phyloP scores from a whole-genome alignment of 2,797 vertebrate species.

The Propithecus perrieri region DNA sequence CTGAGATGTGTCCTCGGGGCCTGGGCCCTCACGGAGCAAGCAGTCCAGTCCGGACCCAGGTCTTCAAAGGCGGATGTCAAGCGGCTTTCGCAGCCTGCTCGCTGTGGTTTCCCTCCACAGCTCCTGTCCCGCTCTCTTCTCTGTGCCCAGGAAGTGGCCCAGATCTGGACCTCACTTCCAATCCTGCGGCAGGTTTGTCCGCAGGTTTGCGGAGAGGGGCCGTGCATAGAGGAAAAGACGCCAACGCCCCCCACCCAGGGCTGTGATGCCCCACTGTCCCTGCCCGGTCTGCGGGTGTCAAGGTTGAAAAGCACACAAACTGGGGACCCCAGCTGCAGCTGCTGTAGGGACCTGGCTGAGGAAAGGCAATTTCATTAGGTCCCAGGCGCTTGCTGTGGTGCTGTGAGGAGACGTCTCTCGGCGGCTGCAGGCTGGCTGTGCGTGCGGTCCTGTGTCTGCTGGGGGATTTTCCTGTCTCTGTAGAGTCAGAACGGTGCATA shows the following conservation, averaged over 20 bases:
- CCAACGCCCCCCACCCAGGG: accelerated
- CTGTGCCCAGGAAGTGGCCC: background rate
- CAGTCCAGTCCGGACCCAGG: background rate
- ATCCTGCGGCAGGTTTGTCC: accelerated
- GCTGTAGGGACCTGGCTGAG: background rate
- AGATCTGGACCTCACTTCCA: background rate
- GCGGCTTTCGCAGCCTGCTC: background rate
- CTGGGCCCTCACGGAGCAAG: background rate
- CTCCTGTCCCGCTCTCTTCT: background rate
- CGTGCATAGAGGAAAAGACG: background rate
- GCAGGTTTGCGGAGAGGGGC: background rate
- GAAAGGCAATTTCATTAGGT: background rate
- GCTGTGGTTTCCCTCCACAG: background rate
- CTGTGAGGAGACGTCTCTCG: background rate
- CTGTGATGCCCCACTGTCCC: background rate
- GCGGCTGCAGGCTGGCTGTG: background rate
- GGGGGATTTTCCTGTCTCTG: background rate
- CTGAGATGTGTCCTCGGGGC: too few species aligned
- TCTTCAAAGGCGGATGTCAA: background rate
- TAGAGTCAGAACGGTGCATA: background rate
- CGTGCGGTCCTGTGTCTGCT: background rate
- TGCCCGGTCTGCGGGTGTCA: background rate
- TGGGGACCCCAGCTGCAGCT: accelerated
- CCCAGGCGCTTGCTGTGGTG: background rate
- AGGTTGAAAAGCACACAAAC: background rate